Conservation (phyloP, 2,888 invertebrate genomes). For the Nemurella pictetii region DNA sequence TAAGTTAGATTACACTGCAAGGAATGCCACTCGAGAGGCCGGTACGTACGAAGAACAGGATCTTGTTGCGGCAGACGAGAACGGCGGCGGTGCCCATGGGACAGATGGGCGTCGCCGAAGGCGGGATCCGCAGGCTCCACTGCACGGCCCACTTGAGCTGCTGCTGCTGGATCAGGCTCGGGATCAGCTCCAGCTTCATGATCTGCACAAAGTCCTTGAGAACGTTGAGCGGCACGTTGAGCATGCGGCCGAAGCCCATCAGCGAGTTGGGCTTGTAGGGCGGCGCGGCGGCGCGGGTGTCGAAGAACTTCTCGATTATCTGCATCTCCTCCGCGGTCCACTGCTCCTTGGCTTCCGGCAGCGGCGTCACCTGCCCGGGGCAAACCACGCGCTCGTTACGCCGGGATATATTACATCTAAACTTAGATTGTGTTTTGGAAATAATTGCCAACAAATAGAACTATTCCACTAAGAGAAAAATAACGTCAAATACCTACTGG, state of each 20-base stretch:
- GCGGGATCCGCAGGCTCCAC: conserved; percentile 91
- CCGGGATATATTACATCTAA: too few relatives aligned
- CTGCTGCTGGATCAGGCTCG: conserved; percentile 60
- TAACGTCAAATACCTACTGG: neutral
- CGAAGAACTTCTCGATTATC: conserved; percentile 92
- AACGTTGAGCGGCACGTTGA: conserved; percentile 83
- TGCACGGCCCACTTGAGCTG: conserved; percentile 86
- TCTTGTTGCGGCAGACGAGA: conserved; percentile 81
- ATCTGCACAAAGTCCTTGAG: conserved; percentile 91
- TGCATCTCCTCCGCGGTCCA: conserved; percentile 86
- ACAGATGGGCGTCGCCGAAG: conserved; percentile 80
- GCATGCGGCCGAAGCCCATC: conserved; percentile 80
- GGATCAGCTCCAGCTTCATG: conserved; percentile 68
- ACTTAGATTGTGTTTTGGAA: too few relatives aligned
- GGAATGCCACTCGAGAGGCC: too few relatives aligned
- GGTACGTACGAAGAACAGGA: conserved; percentile 84
- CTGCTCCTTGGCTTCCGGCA: conserved; percentile 83
- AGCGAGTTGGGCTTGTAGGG: conserved; percentile 90
- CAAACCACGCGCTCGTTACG: neutral
- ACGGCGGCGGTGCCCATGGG: conserved; percentile 90
- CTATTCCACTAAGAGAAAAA: neutral
- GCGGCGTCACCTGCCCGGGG: conserved; percentile 58
- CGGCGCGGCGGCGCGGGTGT: conserved; percentile 82
- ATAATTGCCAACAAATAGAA: too few relatives aligned
- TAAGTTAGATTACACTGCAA: too few relatives aligned